phyloP scores from a whole-genome alignment of 2,113 vertebrate genomes.

The Megaleporinus macrocephalus region DNA sequence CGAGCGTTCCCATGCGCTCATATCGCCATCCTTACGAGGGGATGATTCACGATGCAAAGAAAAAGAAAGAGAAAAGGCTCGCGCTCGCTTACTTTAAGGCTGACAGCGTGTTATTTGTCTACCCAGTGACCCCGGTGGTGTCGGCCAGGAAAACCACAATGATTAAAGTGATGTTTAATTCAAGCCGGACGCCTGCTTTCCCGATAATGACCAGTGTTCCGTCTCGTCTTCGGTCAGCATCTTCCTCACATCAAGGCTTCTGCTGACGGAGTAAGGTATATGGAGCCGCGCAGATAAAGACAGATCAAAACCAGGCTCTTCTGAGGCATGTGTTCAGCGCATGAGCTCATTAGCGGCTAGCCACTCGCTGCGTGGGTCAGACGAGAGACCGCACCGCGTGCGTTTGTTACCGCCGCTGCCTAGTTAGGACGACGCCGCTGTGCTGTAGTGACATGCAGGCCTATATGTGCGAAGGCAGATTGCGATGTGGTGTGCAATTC shows the following conservation, averaged over 20 bases:
- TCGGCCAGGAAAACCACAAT: not conserved
- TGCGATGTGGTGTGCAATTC: slow-evolving; percentile 23
- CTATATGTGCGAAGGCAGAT: not conserved
- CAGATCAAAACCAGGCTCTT: slow-evolving; percentile 37
- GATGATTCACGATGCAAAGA: too few species aligned
- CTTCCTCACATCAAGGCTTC: slow-evolving; percentile 28
- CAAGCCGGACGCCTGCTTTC: not conserved
- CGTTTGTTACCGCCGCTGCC: not conserved
- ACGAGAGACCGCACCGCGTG: not conserved
- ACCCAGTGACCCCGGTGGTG: not conserved
- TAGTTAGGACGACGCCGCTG: slow-evolving; percentile 20
- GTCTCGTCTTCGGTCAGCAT: slow-evolving; percentile 29
- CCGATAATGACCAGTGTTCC: slow-evolving; percentile 23
- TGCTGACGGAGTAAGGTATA: slow-evolving; percentile 26
- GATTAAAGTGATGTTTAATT: slow-evolving; percentile 26
- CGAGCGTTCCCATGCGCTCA: not conserved
- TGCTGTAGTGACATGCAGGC: not conserved
- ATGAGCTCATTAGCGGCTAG: slow-evolving; percentile 38
- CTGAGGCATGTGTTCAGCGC: slow-evolving; percentile 7
- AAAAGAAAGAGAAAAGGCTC: not conserved
- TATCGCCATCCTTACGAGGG: not conserved
- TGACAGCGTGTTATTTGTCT: not conserved
- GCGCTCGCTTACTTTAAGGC: not conserved
- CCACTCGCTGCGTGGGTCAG: slow-evolving; percentile 30
- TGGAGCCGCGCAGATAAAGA: slow-evolving; percentile 13